Base-by-base conservation (phyloP, 1,140 invertebrate genomes). In the Euura saliciscinereae region DNA sequence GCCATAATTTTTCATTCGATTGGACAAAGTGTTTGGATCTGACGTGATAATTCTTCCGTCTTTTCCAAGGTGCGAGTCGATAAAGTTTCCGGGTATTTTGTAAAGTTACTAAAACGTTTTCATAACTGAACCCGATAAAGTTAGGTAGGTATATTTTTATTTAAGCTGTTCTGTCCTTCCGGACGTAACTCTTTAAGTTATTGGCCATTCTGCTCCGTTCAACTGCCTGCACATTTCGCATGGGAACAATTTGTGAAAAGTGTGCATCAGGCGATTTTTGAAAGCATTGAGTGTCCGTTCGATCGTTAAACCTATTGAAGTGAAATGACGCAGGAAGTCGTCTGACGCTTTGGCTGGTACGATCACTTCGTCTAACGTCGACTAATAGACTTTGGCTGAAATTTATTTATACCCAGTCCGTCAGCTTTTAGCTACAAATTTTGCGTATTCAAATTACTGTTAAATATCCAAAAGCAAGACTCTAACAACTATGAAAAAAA, bases 241-340 rank as follows among this genome's bases (percentile, higher is more conserved):
- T 59, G 51, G 51, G 51, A n/a, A n/a, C 51, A 59, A 59, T 59
- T 59, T 59, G 51, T 59, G 51, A 59, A 59, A 59, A 59, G 51
- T 59, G 51, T 59, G 51, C 8, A 59, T 59, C 51, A 59, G 51
- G 51, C 51, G 51, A 59, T 59, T 59, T 59, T 59, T 59, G 51
- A 59, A 59, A 59, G 51, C 51, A 59, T 59, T 59, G 13, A 59
- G 51, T 59, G 51, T 59, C 51, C 51, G 51, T 59, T 59, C 51
- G 51, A n/a, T 59, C 51, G 51, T 59, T 59, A 59, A 59, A 59
- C 13, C 51, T 59, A 59, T 59, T 59, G 8, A n/a, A 59, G 51
- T 59, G 51, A 59, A 59, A 59, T 4, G 51, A 59, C 10, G 51
- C 51, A 59, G 51, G 6, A 59, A 6, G 51, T n/a, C 51, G 51